These are phyloP conservation scores for Acipenser transmontanus DNA, from an alignment of 2,797 vertebrate genomes.

Conservation along the genomic window DNA sequence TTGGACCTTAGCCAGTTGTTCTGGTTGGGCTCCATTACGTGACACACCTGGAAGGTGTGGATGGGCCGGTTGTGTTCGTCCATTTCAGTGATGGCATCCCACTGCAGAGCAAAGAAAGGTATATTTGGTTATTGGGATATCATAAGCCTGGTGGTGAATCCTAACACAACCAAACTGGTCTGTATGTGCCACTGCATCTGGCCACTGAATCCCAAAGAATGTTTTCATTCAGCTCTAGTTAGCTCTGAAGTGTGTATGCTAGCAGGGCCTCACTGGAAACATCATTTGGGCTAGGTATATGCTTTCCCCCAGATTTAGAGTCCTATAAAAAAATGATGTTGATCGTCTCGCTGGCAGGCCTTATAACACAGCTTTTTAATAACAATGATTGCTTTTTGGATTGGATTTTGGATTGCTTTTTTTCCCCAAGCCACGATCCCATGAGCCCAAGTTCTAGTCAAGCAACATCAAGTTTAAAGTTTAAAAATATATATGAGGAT, in stretches of 20 bases:
- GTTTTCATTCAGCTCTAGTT: no score
- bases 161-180: no score
- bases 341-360: background rate
- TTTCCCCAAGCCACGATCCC: background rate
- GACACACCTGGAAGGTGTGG: conserved; percentile 92
- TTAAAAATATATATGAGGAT: no score
- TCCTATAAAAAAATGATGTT: background rate
- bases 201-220: no score
- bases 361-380: background rate
- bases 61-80: conserved; percentile 90
- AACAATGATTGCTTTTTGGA: background rate
- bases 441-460: no score
- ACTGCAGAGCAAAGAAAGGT: conserved; percentile 54
- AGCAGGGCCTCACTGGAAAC: no score
- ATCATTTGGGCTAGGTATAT: no score
- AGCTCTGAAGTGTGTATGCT: no score
- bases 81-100: conserved; percentile 95
- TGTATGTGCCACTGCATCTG: no score
- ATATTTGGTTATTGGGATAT: no score
- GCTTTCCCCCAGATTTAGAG: background rate
- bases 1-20: conserved; percentile 95
- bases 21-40: conserved; percentile 93
- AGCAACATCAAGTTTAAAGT: no score
- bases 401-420: background rate
- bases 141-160: no score